Base-by-base conservation (phyloP, 1,140 invertebrate genomes). In the Platyscapa corneri region DNA sequence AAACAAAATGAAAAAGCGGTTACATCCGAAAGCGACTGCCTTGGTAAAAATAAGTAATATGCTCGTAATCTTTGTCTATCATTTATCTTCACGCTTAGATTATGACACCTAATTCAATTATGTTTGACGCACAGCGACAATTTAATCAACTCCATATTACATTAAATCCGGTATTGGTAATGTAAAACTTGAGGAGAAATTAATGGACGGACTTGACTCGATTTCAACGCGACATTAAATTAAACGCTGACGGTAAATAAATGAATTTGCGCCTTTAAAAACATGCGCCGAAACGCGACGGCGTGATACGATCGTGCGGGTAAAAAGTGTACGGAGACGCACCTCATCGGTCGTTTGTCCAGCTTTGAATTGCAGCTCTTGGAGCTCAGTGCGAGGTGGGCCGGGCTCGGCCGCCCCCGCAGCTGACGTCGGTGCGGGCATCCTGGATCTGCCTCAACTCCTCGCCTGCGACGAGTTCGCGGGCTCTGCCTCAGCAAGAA, bases 271-370 rank as follows among this genome's bases (percentile, higher is more conserved):
- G 12, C 42, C 12, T 46, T 7, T 46, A 46, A 5, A 46, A 46
- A 12, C 42, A 46, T 12, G 12, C 42, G 42, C 42, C 6, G 6
- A 12, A 5, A 12, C 12, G 12, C 42, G 42, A 5, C 5, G 6
- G 42, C 42, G 12, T 18, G 16, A 10, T 10, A 10, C 1, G 2
- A 53, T 53, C 49, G 10, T 2, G 49, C 16, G 49, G 2, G 10
- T 14, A 16, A 14, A 53, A 53, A 18, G 5, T 12, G 12, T 46
- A 46, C 3, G 27, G 30, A n/a, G 79, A 60, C 91, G 94, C 91
- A 98, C 97, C 94, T 98, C 98, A 97, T 99, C 98, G 89, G 98
- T 98, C 88, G 96, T 95, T 93, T 97, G 95, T 90, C 96, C 96
- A 85, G 97, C 95, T 92, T 96, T 96, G 90, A 98, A 95, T 93